Percentiles rank a stretch among this genome's conserved stretches.
Evolutionary conservation across 2,888 invertebrate genomes (phyloP).

Genomic region (Leptopterna dolabrata): DNA sequence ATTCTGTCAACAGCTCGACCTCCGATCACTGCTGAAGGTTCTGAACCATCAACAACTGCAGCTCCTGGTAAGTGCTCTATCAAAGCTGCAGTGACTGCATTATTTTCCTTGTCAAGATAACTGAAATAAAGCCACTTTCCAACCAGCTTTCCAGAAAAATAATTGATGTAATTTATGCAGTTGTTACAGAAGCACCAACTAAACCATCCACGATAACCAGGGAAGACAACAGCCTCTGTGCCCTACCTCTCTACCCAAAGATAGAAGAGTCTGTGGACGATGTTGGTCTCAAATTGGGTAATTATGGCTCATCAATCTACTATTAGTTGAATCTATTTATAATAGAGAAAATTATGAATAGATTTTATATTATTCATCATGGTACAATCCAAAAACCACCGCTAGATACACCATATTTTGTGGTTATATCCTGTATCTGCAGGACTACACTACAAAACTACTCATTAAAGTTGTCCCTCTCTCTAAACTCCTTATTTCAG

Average conservation of each 20-base stretch:
- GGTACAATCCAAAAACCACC: too few relatives aligned
- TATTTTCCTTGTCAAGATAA: background rate
- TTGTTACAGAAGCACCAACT: conserved; percentile 33
- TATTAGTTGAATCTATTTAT: too few relatives aligned
- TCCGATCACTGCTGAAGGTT: background rate
- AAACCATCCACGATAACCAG: conserved; percentile 66
- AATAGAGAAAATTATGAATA: too few relatives aligned
- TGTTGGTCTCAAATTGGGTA: conserved; percentile 75
- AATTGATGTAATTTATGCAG: background rate
- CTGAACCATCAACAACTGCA: background rate
- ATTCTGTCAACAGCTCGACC: background rate
- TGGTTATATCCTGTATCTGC: too few relatives aligned
- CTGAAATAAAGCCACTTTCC: background rate
- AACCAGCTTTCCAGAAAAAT: background rate
- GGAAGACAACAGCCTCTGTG: conserved; percentile 65
- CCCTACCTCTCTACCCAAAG: conserved; percentile 71
- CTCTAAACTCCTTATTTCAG: too few relatives aligned
- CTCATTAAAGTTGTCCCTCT: too few relatives aligned
- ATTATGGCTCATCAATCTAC: conserved; percentile 52
- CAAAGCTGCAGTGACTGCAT: background rate
- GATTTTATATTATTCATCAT: too few relatives aligned
- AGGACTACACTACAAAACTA: too few relatives aligned
- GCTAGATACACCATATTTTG: too few relatives aligned
- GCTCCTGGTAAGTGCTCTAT: background rate
- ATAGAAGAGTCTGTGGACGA: conserved; percentile 68